Evolutionary conservation across 2,113 vertebrate genomes (phyloP).

Genomic region (Lophochroa leadbeateri): DNA sequence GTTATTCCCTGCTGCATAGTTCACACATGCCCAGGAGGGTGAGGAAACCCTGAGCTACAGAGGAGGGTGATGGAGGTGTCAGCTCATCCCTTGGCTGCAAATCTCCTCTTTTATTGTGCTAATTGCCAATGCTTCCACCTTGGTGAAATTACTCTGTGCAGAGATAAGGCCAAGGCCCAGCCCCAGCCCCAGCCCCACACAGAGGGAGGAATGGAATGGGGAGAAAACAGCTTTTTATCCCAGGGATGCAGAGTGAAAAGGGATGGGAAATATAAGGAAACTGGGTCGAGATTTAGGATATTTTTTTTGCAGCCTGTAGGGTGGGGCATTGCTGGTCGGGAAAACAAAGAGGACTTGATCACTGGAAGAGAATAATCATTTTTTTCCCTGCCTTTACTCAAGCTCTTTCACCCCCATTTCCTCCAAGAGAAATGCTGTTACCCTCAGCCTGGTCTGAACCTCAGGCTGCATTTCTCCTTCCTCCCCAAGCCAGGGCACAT

Average conservation of each 20-base stretch:
- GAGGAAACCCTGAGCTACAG: background rate
- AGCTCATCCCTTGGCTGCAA: background rate
- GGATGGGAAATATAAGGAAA: background rate
- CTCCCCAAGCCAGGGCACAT: background rate
- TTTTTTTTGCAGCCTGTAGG: background rate
- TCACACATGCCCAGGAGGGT: background rate
- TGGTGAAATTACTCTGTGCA: background rate
- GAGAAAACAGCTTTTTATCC: background rate
- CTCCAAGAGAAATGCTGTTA: background rate
- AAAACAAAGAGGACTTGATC: background rate
- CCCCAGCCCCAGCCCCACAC: background rate
- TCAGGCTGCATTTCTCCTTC: background rate
- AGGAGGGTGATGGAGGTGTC: background rate
- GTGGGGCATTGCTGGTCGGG: fast-evolving
- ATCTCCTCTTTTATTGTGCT: slow-evolving; percentile 11
- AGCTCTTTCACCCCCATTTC: background rate
- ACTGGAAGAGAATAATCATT: background rate
- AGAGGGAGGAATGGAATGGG: background rate
- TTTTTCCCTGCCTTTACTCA: background rate
- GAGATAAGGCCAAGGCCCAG: background rate
- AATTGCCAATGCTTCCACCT: background rate
- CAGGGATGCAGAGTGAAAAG: background rate
- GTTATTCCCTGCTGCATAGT: background rate
- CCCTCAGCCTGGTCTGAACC: background rate
- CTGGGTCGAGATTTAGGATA: background rate